Evolutionary conservation across 2,113 vertebrate species (phyloP).

Genomic region (Phocoena sinus): DNA sequence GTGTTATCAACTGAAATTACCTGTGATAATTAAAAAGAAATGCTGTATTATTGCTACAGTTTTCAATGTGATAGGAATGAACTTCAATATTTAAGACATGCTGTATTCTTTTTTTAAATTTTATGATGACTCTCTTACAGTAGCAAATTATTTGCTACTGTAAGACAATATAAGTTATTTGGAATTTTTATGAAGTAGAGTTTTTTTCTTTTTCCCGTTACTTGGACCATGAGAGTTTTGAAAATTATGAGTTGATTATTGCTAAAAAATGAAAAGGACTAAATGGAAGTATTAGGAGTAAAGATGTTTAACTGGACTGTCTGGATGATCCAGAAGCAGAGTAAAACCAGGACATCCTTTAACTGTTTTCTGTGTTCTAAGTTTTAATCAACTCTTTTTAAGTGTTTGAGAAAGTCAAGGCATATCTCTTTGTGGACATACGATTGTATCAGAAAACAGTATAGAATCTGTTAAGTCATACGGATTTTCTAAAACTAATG

Average conservation of each 20-base stretch:
- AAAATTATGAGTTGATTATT: not conserved
- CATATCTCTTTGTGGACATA: slow-evolving; percentile 77
- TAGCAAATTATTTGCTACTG: not conserved
- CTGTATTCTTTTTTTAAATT: not conserved
- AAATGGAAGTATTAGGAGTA: slow-evolving; percentile 68
- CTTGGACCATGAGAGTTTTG: not conserved
- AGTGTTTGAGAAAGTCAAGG: slow-evolving; percentile 79
- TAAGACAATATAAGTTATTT: not conserved
- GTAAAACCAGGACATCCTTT: slow-evolving; percentile 83
- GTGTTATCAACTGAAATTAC: not conserved
- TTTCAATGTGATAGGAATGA: not conserved
- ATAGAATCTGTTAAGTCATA: not conserved
- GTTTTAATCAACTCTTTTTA: slow-evolving; percentile 82
- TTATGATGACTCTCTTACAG: not conserved
- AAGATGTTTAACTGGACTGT: slow-evolving; percentile 75
- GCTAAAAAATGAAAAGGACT: not conserved
- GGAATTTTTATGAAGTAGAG: not conserved
- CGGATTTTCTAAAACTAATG: not conserved
- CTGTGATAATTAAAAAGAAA: not conserved
- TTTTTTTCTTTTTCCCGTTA: not conserved
- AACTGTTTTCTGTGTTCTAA: slow-evolving; percentile 82
- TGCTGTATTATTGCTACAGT: not conserved
- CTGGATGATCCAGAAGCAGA: slow-evolving; percentile 82
- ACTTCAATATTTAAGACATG: not conserved
- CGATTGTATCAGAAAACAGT: not conserved